These are phyloP conservation scores for Babylonia areolata DNA, from an alignment of 1,140 invertebrate genomes.

Conservation along the genomic window DNA sequence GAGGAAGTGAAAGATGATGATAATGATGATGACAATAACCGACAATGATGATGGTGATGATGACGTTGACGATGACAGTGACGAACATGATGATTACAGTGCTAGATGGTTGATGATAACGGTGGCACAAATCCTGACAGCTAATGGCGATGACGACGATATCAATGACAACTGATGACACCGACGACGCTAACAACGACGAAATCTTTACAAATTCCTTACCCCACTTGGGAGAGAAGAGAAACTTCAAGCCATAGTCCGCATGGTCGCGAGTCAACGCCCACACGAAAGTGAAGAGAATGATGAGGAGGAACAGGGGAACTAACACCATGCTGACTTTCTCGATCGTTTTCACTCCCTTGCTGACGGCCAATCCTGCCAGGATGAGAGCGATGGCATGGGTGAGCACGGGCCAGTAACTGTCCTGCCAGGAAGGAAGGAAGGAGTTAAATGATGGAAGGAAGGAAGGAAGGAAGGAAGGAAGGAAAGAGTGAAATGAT, in stretches of 20 bases:
- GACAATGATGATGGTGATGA: neutral
- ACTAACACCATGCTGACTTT: conserved; percentile 71
- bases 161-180: too few species aligned
- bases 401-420: conserved; percentile 67
- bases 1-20: neutral
- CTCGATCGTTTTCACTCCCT: conserved; percentile 71
- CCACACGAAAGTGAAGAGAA: conserved; percentile 70
- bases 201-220: too few species aligned
- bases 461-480: too few species aligned
- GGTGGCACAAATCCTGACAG: too few species aligned
- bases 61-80: neutral
- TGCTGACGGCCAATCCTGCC: conserved; percentile 61
- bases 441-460: too few species aligned
- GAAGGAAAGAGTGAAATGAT: too few species aligned
- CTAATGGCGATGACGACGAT: too few species aligned
- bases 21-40: neutral
- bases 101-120: neutral
- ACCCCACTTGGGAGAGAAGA: conserved; percentile 72
- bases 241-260: conserved; percentile 62
- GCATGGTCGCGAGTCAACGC: conserved; percentile 63
- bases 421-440: too few species aligned
- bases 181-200: too few species aligned
- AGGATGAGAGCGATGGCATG: conserved; percentile 58
- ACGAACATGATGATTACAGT: neutral
- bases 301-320: conserved; percentile 64